phyloP scores from a whole-genome alignment of 2,888 invertebrate species.

The Vanessa cardui region DNA sequence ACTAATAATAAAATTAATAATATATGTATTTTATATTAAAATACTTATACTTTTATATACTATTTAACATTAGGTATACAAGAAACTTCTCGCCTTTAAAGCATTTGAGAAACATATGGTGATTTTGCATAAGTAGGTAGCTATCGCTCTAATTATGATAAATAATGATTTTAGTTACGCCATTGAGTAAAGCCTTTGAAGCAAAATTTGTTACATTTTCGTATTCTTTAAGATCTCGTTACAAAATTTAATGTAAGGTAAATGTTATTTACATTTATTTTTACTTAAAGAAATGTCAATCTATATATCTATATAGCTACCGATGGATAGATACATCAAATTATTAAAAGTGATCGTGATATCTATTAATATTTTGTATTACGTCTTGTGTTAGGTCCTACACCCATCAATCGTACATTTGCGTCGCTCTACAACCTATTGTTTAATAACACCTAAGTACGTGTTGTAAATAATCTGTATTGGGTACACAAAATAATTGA shows the following conservation, averaged over 20 bases:
- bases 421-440: conserved; percentile 62
- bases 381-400: conserved; percentile 3
- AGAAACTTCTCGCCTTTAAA: not conserved
- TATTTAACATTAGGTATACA: too few relatives aligned
- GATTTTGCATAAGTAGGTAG: conserved; percentile 33
- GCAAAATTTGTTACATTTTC: conserved; percentile 15
- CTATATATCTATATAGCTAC: too few relatives aligned
- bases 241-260: too few relatives aligned
- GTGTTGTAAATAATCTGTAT: not conserved
- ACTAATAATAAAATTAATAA: too few relatives aligned
- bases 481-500: not conserved
- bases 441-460: conserved; percentile 45
- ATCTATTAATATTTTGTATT: conserved; percentile 15
- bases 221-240: not conserved
- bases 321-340: not conserved
- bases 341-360: conserved; percentile 13
- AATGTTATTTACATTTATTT: too few relatives aligned
- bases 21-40: too few relatives aligned
- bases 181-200: conserved; percentile 27
- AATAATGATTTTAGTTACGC: conserved; percentile 49
- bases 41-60: too few relatives aligned
- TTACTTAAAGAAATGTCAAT: not conserved
- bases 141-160: conserved; percentile 44
- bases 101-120: conserved; percentile 15
- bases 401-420: conserved; percentile 40